These are phyloP conservation scores for Meteorus cinctellus DNA, from an alignment of 2,888 invertebrate species.

Conservation along the genomic window DNA sequence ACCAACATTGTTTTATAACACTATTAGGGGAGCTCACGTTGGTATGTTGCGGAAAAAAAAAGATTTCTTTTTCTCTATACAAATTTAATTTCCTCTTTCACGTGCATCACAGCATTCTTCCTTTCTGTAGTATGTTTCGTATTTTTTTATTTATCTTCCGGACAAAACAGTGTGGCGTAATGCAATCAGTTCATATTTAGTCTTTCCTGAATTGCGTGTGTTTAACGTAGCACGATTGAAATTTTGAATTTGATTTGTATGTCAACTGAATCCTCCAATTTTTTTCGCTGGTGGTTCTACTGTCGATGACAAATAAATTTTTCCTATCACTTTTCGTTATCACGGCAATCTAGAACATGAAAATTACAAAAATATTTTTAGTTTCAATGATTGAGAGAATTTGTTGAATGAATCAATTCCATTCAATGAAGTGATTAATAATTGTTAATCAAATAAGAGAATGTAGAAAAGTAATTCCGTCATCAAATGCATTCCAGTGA, in stretches of 20 bases:
- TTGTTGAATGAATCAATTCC: too few species aligned
- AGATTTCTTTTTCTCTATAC: neutral
- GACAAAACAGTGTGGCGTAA: neutral
- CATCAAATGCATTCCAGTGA: too few species aligned
- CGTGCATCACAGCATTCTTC: neutral
- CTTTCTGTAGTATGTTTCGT: neutral
- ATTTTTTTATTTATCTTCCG: slow-evolving; percentile 4
- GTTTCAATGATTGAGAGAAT: too few species aligned
- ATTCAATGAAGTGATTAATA: neutral
- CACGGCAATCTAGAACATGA: too few species aligned
- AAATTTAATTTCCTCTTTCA: neutral
- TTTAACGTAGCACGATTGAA: neutral
- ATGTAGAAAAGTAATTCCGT: too few species aligned
- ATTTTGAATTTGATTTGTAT: neutral
- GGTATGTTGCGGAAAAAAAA: neutral
- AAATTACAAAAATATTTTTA: too few species aligned
- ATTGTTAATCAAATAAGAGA: neutral
- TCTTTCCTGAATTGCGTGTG: neutral
- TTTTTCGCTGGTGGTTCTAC: too few species aligned
- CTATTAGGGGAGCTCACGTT: neutral
- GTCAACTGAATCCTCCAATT: too few species aligned
- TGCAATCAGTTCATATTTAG: neutral
- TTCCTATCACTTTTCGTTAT: too few species aligned
- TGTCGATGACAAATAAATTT: too few species aligned
- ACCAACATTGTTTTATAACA: slow-evolving; percentile 63